Base-by-base conservation (phyloP, 2,888 invertebrate genomes). In the Cheilosia pagana region DNA sequence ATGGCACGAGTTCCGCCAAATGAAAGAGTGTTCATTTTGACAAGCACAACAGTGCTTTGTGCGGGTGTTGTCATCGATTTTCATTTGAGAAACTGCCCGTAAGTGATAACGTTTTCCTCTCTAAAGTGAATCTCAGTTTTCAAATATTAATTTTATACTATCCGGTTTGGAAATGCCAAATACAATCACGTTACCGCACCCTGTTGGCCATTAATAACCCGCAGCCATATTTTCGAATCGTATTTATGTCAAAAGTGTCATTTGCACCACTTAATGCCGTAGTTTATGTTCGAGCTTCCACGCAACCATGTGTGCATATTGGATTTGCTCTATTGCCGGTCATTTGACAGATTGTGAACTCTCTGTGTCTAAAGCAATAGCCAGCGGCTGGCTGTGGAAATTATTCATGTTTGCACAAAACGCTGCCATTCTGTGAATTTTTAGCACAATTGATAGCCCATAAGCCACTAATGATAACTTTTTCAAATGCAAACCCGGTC, bases 211-310 rank as follows among this genome's bases (percentile, higher is more conserved):
- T 62, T 62, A 48, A 31, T 62, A 48, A 28, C 48, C 7, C 19
- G 5, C 3, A 28, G 19, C 28, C 45, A 45, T 31, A 48, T 48
- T 48, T 62, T 48, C 45, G 52, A 68, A 60, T 60, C 68, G 60
- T 23, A 60, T n/a, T n/a, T n/a, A n/a, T 68, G 68, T 60, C 60
- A 68, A 16, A 76, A 53, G 45, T 76, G 45, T 68, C 76, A 60
- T 53, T 60, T 39, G 60, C 60, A 68, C 45, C 25, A 21, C 35
- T 23, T 31, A 68, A 76, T 53, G 60, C 23, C 53, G 53, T 52
- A 53, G 43, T 53, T 68, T 53, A 68, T 52, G 43, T 35, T 60
- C n/a, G 59, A 59, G 50, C 41, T 67, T 57, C 6, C 21, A 10
- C 21, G 4, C 21, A 23, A 60, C 5, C 28, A 23, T 50, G 25